A percentile compares a stretch with the other conserved stretches of the same genome.
These are phyloP conservation scores for Pangasius djambal DNA, from an alignment of 2,797 vertebrate species.

Conservation along the genomic window DNA sequence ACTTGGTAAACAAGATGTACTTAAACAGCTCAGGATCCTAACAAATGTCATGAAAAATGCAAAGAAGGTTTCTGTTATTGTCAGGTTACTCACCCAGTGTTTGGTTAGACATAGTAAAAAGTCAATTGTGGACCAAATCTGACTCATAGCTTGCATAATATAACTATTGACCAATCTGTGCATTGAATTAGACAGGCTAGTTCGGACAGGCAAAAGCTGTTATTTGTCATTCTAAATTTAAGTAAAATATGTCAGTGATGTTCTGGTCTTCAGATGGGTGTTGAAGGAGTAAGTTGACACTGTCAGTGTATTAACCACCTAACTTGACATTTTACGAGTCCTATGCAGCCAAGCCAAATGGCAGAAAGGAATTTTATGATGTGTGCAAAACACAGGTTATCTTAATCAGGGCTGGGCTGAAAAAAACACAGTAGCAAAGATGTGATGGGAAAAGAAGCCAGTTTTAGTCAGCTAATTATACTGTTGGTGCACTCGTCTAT, in stretches of 20 bases:
- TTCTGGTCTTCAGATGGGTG: background rate
- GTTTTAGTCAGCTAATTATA: conserved; percentile 22
- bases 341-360: conserved; percentile 35
- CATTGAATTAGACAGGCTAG: background rate
- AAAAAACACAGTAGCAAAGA: background rate
- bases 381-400: conserved; percentile 36
- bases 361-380: conserved; percentile 26
- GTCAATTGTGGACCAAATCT: conserved; percentile 11
- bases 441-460: background rate
- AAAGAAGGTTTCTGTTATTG: conserved; percentile 28
- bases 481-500: conserved; percentile 13
- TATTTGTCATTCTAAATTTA: background rate
- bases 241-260: background rate
- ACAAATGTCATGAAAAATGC: conserved; percentile 10
- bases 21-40: conserved; percentile 26
- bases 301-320: conserved; percentile 17
- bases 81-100: conserved; percentile 23
- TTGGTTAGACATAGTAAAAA: conserved; percentile 11
- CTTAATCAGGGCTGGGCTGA: conserved; percentile 24
- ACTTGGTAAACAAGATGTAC: conserved; percentile 40
- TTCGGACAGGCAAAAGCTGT: background rate
- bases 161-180: conserved; percentile 4
- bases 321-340: conserved; percentile 13
- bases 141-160: conserved; percentile 12
- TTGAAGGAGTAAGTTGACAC: conserved; percentile 2